Evolutionary conservation across 2,113 vertebrate genomes (phyloP).

Genomic region (Turdus rufiventris): DNA sequence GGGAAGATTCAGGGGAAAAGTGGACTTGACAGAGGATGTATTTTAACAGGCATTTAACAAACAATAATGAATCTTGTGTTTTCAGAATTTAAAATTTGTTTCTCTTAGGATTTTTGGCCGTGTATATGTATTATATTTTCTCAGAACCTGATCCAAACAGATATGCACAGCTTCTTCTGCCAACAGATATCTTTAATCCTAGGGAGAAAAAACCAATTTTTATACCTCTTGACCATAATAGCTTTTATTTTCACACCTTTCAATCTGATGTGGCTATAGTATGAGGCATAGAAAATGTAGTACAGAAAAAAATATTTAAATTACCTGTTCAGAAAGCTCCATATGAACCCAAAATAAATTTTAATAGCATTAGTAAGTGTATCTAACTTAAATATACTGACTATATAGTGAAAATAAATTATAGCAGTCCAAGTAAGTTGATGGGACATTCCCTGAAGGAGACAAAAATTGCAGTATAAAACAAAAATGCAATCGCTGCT

Average conservation of each 20-base stretch:
- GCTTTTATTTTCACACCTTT: background rate
- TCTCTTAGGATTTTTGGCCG: background rate
- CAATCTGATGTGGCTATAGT: background rate
- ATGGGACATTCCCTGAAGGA: background rate
- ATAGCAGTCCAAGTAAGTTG: background rate
- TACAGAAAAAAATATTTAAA: background rate
- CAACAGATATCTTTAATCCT: background rate
- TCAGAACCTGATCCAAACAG: background rate
- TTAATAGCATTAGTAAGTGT: background rate
- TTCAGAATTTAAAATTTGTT: background rate
- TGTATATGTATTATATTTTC: background rate
- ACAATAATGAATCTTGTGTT: background rate
- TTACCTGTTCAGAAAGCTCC: background rate
- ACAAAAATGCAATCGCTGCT: background rate
- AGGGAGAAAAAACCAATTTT: background rate
- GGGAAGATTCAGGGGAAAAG: background rate
- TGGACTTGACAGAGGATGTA: background rate
- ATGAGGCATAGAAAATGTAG: background rate
- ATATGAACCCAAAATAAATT: background rate
- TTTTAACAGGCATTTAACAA: slow-evolving; percentile 6
- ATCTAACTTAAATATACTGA: background rate
- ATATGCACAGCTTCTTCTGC: background rate
- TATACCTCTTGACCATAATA: background rate
- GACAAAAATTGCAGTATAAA: background rate
- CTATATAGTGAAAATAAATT: background rate